Evolutionary conservation across 2,888 invertebrate species (phyloP), one percentile per base, ranked within the genome.

Genomic region (Zygaena filipendulae): DNA sequence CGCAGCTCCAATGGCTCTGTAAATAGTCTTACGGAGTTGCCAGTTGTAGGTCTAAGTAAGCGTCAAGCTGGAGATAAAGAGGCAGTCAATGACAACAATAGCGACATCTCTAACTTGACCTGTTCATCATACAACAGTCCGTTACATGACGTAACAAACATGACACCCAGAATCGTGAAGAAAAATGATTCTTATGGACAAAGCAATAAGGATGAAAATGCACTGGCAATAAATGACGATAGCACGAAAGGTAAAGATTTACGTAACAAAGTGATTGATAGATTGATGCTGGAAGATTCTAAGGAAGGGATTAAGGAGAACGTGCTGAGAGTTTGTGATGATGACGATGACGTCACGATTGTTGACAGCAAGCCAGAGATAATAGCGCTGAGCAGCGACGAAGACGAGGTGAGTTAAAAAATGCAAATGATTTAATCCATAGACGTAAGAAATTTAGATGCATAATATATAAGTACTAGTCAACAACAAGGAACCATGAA

Each of bases 311-410:
- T 26, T 26, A 45, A 40, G 11, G 52, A 57, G 38, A 55, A 43
- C 29, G 44, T 42, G 6, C 45, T 40, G 14, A 16, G 7, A 7
- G 16, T 35, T 7, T n/a, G n/a, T n/a, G 40, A 28, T 1, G 42
- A 47, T 30, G 69, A 74, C 36, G 72, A 77, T 42, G 75, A 77
- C 28, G 56, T 77, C 7, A 59, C 72, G 2, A 67, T 77, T 8
- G 54, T 75, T 26, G 72, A 74, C 24, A 46, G 40, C 1, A 53
- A 57, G 25, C 56, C 63, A 3, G 72, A 72, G 41, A 54, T 81
- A 7, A 72, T 81, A 16, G 66, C 68, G 5, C 43, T 79, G 8
- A 80, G 79, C 52, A 81, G 80, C 28, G 77, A 77, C 13, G 79
- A 77, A 3, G 56, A 59, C 30, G 59, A 56, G 52, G 70, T 71